phyloP scores from a whole-genome alignment of 2,888 invertebrate genomes.

The Diabrotica balteata region DNA sequence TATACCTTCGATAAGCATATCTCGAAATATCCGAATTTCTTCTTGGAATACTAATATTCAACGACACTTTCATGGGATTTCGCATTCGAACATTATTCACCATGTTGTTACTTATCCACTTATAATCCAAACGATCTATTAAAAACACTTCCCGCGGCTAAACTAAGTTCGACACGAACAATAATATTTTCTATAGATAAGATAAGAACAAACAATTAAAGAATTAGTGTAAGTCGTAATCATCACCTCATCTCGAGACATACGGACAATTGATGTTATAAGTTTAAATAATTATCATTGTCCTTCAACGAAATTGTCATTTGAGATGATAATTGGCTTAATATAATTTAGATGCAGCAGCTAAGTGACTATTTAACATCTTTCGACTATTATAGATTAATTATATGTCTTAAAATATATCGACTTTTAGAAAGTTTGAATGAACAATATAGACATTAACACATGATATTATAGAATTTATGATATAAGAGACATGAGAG shows the following conservation, averaged over 20 bases:
- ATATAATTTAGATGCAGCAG: neutral
- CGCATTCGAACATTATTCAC: conserved; percentile 26
- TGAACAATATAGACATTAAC: too few species aligned
- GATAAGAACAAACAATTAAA: conserved; percentile 5
- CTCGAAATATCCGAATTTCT: conserved; percentile 53
- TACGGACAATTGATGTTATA: too few species aligned
- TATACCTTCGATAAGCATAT: conserved; percentile 5
- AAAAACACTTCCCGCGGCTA: neutral
- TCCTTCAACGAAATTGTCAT: neutral
- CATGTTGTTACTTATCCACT: neutral
- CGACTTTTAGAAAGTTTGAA: too few species aligned
- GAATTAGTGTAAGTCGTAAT: too few species aligned
- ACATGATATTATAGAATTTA: too few species aligned
- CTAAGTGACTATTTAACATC: neutral
- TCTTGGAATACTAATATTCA: conserved; percentile 35
- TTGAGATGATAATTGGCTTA: neutral
- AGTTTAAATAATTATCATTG: too few species aligned
- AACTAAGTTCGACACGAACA: neutral
- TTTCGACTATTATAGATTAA: too few species aligned
- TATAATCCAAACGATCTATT: neutral
- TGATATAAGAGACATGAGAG: too few species aligned
- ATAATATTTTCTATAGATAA: neutral
- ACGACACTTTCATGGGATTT: conserved; percentile 42
- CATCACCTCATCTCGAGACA: too few species aligned
- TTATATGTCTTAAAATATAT: too few species aligned